Base-by-base conservation (phyloP, 2,797 vertebrate species). In the Amphiprion clarkii region DNA sequence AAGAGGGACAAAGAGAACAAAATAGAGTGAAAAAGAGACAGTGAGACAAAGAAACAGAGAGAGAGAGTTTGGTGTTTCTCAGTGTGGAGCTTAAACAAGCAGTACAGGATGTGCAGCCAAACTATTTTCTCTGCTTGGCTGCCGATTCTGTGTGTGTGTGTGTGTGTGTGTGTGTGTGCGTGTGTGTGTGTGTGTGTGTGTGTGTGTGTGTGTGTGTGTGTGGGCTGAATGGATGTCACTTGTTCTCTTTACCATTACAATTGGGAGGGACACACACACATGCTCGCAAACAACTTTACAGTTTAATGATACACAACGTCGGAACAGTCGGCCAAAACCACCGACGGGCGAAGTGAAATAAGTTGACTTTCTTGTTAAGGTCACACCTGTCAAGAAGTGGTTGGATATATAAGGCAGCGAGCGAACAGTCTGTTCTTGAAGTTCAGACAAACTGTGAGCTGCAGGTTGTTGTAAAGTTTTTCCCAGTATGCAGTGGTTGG, bases 81-180 rank as follows among this genome's bases (percentile, higher is more conserved):
- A 88, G 88, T 81, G 88, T 86, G 88, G 76, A 89, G 89, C 89
- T 93, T 91, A 91, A 92, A 92, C 89, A 88, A 91, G 87, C 86
- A 85, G 91, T 67, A 93, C 92, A 93, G 84, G 88, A 87, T 94
- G 94, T 94, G 88, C 94, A 91, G 92, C 94, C 93, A 94, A 94
- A 93, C 84, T 93, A 92, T 94, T 90, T 85, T 91, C 86, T 90
- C 86, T 90, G 89, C 88, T 91, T 94, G 92, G 90, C 91, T 91
- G 88, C 83, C 59, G 74, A 74, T 70, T 79, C 52, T 49, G 44
- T 42, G 51, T 33, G 55, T 46, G 33, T 44, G 56, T 64, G 58
- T 59, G 69, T 44, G 56, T 64, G 58, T 59, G 69, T 27, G 25
- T 27, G 27, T 27, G 27, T 2, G 27, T 2, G 27, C 4, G 27